These are phyloP conservation scores for Spea bombifrons DNA, from an alignment of 2,113 vertebrate genomes.

Conservation along the genomic window DNA sequence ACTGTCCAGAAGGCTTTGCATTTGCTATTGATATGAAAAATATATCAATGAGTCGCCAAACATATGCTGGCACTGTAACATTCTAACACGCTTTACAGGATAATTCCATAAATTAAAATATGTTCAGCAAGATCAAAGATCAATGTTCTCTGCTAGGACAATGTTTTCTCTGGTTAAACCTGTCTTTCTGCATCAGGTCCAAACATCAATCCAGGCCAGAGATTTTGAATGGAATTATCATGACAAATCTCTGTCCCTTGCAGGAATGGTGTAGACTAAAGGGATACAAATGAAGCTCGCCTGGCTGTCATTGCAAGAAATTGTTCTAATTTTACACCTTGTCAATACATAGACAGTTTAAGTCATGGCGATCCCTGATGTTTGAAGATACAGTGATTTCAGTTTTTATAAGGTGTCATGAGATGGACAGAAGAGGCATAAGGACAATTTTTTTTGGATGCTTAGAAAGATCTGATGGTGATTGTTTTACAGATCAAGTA, in stretches of 20 bases:
- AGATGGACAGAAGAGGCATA: neutral
- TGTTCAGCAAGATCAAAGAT: slow-evolving; percentile 22
- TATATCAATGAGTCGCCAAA: neutral
- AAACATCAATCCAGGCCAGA: slow-evolving; percentile 22
- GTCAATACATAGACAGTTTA: slow-evolving; percentile 36
- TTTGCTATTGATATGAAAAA: slow-evolving; percentile 1
- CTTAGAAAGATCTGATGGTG: no score
- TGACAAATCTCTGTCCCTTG: slow-evolving; percentile 34
- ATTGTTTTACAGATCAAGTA: no score
- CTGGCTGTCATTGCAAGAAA: slow-evolving; percentile 28
- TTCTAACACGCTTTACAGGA: neutral
- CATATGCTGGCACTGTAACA: neutral
- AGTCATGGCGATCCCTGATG: slow-evolving; percentile 36
- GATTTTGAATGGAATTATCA: slow-evolving; percentile 30
- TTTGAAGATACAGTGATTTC: slow-evolving; percentile 20
- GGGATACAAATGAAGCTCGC: slow-evolving; percentile 40
- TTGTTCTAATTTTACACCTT: slow-evolving; percentile 45
- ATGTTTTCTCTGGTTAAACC: slow-evolving; percentile 10
- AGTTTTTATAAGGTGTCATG: neutral
- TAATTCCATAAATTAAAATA: slow-evolving; percentile 28
- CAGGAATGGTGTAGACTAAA: slow-evolving; percentile 29
- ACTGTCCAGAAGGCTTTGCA: neutral
- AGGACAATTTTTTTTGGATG: neutral
- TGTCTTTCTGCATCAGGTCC: neutral
- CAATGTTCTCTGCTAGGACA: slow-evolving; percentile 10